Evolutionary conservation across 2,113 vertebrate species (phyloP), one percentile per base, ranked within the genome.

Genomic region (Maccullochella peelii): DNA sequence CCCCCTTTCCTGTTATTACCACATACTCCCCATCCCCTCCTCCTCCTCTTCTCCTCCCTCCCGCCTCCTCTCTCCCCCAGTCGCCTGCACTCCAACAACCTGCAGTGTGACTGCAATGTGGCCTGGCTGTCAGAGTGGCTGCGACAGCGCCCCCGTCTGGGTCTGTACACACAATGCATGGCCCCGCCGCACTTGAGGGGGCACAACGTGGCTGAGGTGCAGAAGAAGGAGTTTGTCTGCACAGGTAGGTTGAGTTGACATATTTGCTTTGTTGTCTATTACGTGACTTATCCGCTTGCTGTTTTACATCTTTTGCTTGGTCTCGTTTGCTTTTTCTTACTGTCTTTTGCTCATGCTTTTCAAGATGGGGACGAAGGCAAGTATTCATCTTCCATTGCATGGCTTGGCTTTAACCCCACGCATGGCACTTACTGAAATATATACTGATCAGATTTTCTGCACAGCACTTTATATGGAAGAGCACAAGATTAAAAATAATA

Each of bases 71-170:
- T 23, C 6, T 38, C 42, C 49, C 49, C 30, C 86, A 99, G 98
- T 88, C 98, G 98, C 54, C 97, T 99, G n/a, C 98, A 99, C 90
- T 99, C 98, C 74, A 99, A 99, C 96, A 98, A 97, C 95, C 95
- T 99, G 80, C 96, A 96, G 71, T 99, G 98, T 59, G 98, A 99
- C 73, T 99, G 98, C 91, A 96, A 99, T 83, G 96, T 99, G 91
- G 97, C 98, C 85, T 99, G 98, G 98, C 95, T 99, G 72, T 99
- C 98, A 0, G 98, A 99, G 92, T 99, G 98, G 98, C 95, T 99
- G 88, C 96, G 98, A 30, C 98, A 99, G 93, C 95, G 98, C 73
- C 98, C 98, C 0, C 96, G 98, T 0, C 97, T 99, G 15, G 98
- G 98, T 44, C 96, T 99, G 23, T 99, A 99, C 93, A 99, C 98